Percentiles rank a stretch among this genome's conserved stretches.
phyloP scores from a whole-genome alignment of 2,113 vertebrate genomes.

The Leptosomus discolor region DNA sequence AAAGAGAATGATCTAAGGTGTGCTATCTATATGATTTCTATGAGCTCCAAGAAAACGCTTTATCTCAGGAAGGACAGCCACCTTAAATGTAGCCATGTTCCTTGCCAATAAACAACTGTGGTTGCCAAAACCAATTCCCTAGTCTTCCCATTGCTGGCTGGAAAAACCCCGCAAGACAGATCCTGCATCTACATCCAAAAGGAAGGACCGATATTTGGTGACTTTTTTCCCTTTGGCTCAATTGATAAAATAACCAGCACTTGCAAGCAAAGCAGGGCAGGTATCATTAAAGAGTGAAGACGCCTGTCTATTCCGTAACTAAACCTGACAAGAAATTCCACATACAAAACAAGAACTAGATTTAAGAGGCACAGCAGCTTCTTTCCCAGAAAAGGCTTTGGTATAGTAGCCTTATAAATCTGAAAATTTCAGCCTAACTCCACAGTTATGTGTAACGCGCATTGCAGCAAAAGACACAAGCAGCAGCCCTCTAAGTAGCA shows the following conservation, averaged over 20 bases:
- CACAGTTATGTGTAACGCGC: fast-evolving
- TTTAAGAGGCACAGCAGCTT: not conserved
- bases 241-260: not conserved
- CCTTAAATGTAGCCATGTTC: not conserved
- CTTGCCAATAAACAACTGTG: not conserved
- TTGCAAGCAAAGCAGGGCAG: not conserved
- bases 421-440: not conserved
- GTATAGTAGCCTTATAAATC: not conserved
- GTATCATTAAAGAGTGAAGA: not conserved
- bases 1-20: not conserved
- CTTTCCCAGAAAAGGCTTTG: not conserved
- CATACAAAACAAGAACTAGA: not conserved
- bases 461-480: not conserved
- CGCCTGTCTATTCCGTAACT: not conserved
- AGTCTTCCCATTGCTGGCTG: not conserved
- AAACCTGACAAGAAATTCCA: not conserved
- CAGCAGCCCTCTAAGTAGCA: not conserved
- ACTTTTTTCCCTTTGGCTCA: not conserved
- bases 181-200: not conserved
- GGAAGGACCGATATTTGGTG: not conserved
- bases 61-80: not conserved
- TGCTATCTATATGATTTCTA: fast-evolving
- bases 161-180: not conserved
- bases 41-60: not conserved
- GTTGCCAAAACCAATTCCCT: not conserved